phyloP scores from a whole-genome alignment of 2,888 invertebrate genomes.

The Alloplasta piceator region DNA sequence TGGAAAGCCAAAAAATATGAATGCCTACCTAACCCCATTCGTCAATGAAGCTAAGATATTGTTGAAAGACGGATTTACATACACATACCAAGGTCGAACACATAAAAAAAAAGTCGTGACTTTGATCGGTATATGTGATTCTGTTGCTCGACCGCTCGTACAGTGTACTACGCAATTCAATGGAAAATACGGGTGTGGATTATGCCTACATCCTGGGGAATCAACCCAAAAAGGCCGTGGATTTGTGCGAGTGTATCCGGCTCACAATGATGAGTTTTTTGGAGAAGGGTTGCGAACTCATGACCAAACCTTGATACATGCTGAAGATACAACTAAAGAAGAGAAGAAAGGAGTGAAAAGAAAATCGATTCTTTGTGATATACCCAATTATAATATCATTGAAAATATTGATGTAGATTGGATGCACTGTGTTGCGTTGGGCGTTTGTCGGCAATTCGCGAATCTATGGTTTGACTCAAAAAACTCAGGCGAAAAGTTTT shows the following conservation, averaged over 20 bases:
- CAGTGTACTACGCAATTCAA: no score
- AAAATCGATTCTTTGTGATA: conserved; percentile 11
- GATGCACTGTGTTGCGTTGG: conserved; percentile 50
- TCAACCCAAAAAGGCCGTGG: conserved; percentile 3
- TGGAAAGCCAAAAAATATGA: no score
- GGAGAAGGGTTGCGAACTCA: conserved; percentile 42
- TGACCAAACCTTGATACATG: conserved; percentile 22
- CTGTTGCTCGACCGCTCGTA: no score
- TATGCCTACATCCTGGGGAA: no score
- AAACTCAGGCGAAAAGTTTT: conserved; percentile 26
- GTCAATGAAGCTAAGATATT: no score
- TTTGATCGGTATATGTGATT: no score
- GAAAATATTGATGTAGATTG: conserved; percentile 26
- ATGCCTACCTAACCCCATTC: no score
- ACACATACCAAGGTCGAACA: no score
- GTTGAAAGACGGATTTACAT: no score
- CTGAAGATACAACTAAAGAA: conserved; percentile 16
- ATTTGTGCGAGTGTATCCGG: conserved; percentile 32
- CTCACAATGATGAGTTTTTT: no score
- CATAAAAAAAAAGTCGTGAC: no score
- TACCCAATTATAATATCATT: conserved; percentile 45
- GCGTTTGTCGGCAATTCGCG: conserved; percentile 44
- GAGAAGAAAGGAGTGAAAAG: conserved; percentile 50
- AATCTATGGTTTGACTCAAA: conserved; percentile 45
- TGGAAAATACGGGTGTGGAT: no score